These are phyloP conservation scores for Apostichopus californicus DNA, from an alignment of 35 echinoderm and acorn worm genomes.

Conservation along the genomic window DNA sequence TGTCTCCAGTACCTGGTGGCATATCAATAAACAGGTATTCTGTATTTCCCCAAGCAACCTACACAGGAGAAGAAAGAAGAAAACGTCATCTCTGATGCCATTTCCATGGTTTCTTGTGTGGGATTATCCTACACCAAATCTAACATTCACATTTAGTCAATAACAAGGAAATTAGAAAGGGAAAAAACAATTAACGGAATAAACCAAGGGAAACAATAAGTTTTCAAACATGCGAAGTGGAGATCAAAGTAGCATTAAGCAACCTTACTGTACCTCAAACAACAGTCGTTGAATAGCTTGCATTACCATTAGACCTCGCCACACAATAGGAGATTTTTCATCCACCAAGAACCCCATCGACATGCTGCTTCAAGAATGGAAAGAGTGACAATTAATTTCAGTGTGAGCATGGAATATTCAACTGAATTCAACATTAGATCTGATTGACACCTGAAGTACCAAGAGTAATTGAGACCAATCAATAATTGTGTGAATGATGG, in stretches of 20 bases:
- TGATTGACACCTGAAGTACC: too few relatives aligned
- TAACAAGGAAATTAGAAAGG: not conserved
- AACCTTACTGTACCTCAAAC: constrained; percentile 76
- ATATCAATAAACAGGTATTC: constrained; percentile 94
- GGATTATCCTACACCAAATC: too few relatives aligned
- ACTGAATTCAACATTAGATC: too few relatives aligned
- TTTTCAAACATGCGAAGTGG: not conserved
- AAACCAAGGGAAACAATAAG: too few relatives aligned
- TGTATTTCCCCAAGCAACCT: constrained; percentile 90
- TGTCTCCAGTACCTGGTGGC: constrained; percentile 97
- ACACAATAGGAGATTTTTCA: constrained; percentile 94
- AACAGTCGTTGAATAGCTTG: constrained; percentile 86
- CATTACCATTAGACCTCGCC: constrained; percentile 99
- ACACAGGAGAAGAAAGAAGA: not conserved
- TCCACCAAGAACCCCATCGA: constrained; percentile 98
- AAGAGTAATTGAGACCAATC: too few relatives aligned
- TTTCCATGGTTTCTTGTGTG: too few relatives aligned
- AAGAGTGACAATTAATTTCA: not conserved
- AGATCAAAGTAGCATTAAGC: not conserved
- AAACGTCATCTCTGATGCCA: not conserved
- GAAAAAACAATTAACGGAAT: too few relatives aligned
- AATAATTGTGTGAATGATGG: too few relatives aligned
- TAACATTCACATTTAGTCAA: not conserved
- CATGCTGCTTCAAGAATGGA: constrained; percentile 69
- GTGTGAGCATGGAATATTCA: too few relatives aligned